Evolutionary conservation across 2,113 vertebrate genomes (phyloP).

Genomic region (Haemorhous mexicanus): DNA sequence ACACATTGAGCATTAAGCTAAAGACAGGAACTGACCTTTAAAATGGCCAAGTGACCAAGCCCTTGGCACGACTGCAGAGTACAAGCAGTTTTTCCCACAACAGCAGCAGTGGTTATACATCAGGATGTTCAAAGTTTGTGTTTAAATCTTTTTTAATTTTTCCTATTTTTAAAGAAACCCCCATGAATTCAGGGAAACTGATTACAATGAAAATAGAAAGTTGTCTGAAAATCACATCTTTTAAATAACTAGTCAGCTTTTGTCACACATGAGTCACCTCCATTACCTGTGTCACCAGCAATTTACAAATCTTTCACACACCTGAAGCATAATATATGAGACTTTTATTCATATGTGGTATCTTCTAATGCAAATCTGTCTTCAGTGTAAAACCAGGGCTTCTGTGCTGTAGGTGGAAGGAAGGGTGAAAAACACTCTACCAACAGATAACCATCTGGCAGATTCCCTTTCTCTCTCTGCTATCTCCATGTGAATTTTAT

Average conservation of each 20-base stretch:
- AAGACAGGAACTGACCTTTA: not conserved
- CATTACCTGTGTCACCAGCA: constrained; percentile 17
- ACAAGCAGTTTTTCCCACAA: not conserved
- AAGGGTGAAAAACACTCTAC: constrained; percentile 60
- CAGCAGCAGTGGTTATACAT: not conserved
- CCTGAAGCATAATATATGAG: constrained; percentile 4
- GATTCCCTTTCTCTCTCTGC: constrained; percentile 35
- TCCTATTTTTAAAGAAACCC: not conserved
- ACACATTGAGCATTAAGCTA: not conserved
- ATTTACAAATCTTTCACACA: constrained; percentile 14
- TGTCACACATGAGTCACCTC: not conserved
- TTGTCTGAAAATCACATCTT: not conserved
- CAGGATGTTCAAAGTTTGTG: not conserved
- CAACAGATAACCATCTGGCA: constrained; percentile 51
- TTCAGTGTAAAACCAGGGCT: constrained; percentile 53
- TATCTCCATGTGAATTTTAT: constrained; percentile 64
- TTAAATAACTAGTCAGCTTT: not conserved
- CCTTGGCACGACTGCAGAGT: not conserved
- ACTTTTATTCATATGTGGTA: not conserved
- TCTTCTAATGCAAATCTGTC: constrained; percentile 46
- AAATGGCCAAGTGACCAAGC: not conserved
- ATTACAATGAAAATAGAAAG: not conserved
- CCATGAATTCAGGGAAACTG: not conserved
- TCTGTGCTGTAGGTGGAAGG: constrained; percentile 40
- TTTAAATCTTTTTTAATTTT: not conserved